Evolutionary conservation across 2,797 vertebrate species (phyloP).

Genomic region (Furcifer pardalis): DNA sequence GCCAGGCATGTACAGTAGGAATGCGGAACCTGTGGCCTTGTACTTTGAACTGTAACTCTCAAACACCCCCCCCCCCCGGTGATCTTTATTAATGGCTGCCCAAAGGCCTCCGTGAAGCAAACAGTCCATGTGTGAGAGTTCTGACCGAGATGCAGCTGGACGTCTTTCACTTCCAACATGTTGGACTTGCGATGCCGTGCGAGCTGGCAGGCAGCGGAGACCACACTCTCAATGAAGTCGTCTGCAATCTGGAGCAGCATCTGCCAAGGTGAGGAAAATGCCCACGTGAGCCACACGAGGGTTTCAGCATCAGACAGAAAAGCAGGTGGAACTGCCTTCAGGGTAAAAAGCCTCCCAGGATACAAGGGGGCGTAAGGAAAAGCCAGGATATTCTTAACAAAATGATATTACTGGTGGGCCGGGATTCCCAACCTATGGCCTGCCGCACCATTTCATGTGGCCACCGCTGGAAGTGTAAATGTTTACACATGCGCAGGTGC

Average conservation of each 20-base stretch:
- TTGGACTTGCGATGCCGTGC: constrained; percentile 96
- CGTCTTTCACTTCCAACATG: constrained; percentile 97
- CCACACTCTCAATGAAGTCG: constrained; percentile 98
- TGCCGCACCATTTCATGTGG: too few species aligned
- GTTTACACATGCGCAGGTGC: too few species aligned
- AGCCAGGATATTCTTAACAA: too few species aligned
- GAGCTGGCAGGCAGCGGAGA: constrained; percentile 95
- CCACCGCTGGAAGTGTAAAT: too few species aligned
- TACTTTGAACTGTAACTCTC: background rate
- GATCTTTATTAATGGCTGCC: too few species aligned
- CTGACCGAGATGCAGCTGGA: constrained; percentile 96
- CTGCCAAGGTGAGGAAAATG: constrained; percentile 67
- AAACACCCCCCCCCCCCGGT: background rate
- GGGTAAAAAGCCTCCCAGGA: background rate
- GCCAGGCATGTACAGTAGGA: background rate
- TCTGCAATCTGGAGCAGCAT: constrained; percentile 98
- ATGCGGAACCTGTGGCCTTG: background rate
- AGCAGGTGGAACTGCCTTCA: background rate
- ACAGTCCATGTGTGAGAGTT: background rate
- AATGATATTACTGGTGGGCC: background rate
- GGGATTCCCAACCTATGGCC: too few species aligned
- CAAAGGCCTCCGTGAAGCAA: background rate
- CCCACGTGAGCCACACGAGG: background rate
- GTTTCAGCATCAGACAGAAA: background rate
- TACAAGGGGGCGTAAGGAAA: too few species aligned